Evolutionary conservation across 2,888 invertebrate species (phyloP).

Genomic region (Erebia ligea): DNA sequence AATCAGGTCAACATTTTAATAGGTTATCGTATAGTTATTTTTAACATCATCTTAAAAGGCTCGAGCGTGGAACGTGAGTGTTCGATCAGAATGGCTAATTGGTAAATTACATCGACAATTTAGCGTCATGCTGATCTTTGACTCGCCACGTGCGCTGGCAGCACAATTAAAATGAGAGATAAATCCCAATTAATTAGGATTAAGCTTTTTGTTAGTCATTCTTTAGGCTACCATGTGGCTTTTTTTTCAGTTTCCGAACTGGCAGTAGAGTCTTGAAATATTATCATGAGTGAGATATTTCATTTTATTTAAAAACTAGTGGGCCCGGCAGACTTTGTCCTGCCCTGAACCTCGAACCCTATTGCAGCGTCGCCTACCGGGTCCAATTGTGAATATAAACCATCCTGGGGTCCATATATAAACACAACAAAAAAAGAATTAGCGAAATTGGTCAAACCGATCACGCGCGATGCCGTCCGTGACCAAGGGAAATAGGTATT

Average conservation of each 20-base stretch:
- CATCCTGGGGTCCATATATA: too few relatives aligned
- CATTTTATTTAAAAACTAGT: too few relatives aligned
- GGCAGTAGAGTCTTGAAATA: too few relatives aligned
- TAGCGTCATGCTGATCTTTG: constrained; percentile 42
- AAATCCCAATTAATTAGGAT: constrained; percentile 17
- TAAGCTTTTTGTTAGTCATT: background rate
- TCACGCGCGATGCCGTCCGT: too few relatives aligned
- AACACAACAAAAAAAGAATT: too few relatives aligned
- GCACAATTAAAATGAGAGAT: constrained; percentile 19
- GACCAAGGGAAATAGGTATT: too few relatives aligned
- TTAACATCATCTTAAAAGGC: constrained; percentile 23
- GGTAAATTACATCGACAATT: constrained; percentile 58
- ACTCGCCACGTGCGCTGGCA: constrained; percentile 30
- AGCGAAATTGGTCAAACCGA: too few relatives aligned
- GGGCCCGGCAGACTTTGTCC: too few relatives aligned
- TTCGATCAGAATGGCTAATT: constrained; percentile 58
- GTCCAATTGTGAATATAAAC: too few relatives aligned
- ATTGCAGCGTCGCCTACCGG: too few relatives aligned
- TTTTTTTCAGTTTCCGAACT: background rate
- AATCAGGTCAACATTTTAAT: background rate
- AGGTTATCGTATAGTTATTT: constrained; percentile 23
- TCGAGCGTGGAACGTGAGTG: constrained; percentile 54
- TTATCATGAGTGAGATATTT: too few relatives aligned
- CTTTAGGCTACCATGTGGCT: background rate
- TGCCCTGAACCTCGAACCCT: too few relatives aligned